Evolutionary conservation across 92 coral and sea anemone genomes (phyloP), one percentile per base, ranked within the genome.

Genomic region (Diadumene lineata): DNA sequence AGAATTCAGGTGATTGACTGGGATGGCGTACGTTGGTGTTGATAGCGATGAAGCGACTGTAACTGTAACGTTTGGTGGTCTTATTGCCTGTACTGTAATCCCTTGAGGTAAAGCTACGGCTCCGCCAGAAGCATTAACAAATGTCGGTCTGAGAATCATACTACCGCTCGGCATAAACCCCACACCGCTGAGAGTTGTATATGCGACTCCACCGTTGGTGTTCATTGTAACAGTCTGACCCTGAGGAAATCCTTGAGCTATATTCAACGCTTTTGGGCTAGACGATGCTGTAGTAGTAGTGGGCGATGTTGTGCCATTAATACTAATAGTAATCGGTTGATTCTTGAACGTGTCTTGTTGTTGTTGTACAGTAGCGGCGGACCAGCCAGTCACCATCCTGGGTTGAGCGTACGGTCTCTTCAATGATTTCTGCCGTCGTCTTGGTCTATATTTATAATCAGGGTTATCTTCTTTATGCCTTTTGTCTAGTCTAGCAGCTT

Each of bases 401-500:
- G 92, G 85, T 16, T 96, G 99, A 50, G 88, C 97, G 64, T 96
- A 96, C 32, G 99, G 89, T 55, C 99, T 86, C 71, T 96, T 96
- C 75, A 96, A 80, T 31, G 97, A 83, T 56, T 92, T 88, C 79
- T 91, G 99, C 62, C 97, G 82, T 63, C 99, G 80, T 69, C 97
- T 81, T 15, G 99, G 99, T 31, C 97, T 85, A 74, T 96, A 96
- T 66, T 96, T 96, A 70, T 96, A 96, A 61, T 92, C 99, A 0
- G 99, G 99, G 51, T 91, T 86, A 76, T 96, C 99, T 56, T 92
- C 97, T 67, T 96, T 96, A 80, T 96, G 99, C 60, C 91, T 86
- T 68, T 96, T 96, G 88, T 96, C 99, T 64, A 96, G 78, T 79
- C 93, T 91, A 29, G 99, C 99, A 63, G 99, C 99, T 61, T 96